Conservation (phyloP, 2,888 invertebrate genomes). For the Spicauda simplicius region DNA sequence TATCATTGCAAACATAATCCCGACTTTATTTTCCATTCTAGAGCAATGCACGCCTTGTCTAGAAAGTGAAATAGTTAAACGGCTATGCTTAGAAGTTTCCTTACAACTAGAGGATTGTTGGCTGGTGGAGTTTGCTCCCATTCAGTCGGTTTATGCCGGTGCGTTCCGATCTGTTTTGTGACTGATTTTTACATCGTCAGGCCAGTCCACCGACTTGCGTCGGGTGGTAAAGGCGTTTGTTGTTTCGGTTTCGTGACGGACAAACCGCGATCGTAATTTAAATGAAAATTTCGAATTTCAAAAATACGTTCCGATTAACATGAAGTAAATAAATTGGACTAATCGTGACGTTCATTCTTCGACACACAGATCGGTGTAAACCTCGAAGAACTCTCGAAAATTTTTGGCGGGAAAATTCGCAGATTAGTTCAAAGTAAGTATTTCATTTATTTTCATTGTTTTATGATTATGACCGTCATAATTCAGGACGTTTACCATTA, state of each 20-base stretch:
- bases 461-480: too few relatives aligned
- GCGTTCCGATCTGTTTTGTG: slow-evolving; percentile 67
- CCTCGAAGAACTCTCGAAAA: background rate
- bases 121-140: slow-evolving; percentile 62
- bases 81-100: slow-evolving; percentile 54
- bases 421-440: background rate
- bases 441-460: background rate
- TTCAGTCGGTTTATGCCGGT: slow-evolving; percentile 74
- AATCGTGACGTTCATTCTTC: background rate
- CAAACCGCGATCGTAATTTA: slow-evolving; percentile 39
- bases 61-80: slow-evolving; percentile 73
- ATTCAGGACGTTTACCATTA: too few relatives aligned
- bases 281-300: slow-evolving; percentile 10
- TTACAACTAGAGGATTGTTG: slow-evolving; percentile 48
- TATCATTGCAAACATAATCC: slow-evolving; percentile 41
- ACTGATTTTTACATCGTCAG: slow-evolving; percentile 53
- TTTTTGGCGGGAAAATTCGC: background rate
- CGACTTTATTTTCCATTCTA: slow-evolving; percentile 50
- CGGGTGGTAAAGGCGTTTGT: slow-evolving; percentile 46
- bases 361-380: background rate
- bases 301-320: background rate
- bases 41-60: slow-evolving; percentile 53
- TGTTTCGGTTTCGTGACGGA: slow-evolving; percentile 41
- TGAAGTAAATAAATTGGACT: slow-evolving; percentile 6
- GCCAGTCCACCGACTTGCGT: slow-evolving; percentile 58